Evolutionary conservation across 1,140 invertebrate species (phyloP).

Genomic region (Nixonia krombeini): DNA sequence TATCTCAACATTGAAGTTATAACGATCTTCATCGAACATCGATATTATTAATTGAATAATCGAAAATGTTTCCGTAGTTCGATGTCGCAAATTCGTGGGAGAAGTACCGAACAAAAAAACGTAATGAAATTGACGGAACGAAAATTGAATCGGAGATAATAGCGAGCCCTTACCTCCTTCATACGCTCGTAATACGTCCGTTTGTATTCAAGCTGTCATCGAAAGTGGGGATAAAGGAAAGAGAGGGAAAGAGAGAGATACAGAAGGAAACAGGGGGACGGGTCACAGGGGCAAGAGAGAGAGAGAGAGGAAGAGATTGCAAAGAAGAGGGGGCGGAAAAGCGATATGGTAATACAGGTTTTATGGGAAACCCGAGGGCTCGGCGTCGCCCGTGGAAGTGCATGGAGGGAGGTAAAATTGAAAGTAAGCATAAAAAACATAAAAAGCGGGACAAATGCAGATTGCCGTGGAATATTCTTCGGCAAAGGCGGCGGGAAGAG

Average conservation of each 20-base stretch:
- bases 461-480: constrained; percentile 71
- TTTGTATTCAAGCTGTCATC: constrained; percentile 65
- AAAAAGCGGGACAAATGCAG: constrained; percentile 67
- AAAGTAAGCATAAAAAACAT: constrained; percentile 72
- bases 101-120: background rate
- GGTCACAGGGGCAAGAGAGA: too few relatives aligned
- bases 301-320: constrained; percentile 34
- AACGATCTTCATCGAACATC: too few relatives aligned
- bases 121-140: constrained; percentile 37
- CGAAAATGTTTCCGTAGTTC: too few relatives aligned
- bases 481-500: constrained; percentile 57
- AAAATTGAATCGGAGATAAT: constrained; percentile 40
- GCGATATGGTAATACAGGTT: constrained; percentile 66
- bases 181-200: constrained; percentile 54
- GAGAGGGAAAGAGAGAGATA: constrained; percentile 21
- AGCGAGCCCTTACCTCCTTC: constrained; percentile 19
- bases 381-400: constrained; percentile 37
- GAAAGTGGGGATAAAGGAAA: constrained; percentile 45
- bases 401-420: constrained; percentile 64
- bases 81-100: too few relatives aligned
- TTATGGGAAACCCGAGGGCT: constrained; percentile 62
- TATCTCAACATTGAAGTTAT: too few relatives aligned
- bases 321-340: constrained; percentile 31
- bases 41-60: too few relatives aligned
- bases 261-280: constrained; percentile 36